Evolutionary conservation across 2,888 invertebrate species (phyloP).

Genomic region (Omphaloscelis lunosa): DNA sequence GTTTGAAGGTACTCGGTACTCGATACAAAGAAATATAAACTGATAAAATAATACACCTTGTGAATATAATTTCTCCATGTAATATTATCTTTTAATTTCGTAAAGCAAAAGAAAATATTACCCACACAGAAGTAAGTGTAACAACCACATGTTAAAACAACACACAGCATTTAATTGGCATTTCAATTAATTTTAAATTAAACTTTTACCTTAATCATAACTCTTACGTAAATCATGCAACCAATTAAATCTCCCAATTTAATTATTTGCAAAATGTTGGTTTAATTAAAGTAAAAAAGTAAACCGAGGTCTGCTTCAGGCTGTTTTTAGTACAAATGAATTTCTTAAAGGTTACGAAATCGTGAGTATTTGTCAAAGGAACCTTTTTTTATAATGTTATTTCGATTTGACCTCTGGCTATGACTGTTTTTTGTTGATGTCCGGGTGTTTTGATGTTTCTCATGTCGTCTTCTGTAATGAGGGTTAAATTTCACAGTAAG

Average conservation of each 20-base stretch:
- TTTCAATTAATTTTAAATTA: slow-evolving; percentile 5
- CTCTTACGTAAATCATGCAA: neutral
- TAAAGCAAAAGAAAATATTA: slow-evolving; percentile 22
- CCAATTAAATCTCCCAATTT: neutral
- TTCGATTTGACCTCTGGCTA: slow-evolving; percentile 8
- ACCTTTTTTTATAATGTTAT: slow-evolving; percentile 26
- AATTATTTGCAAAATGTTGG: slow-evolving; percentile 9
- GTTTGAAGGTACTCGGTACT: neutral
- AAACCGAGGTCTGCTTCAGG: slow-evolving; percentile 14
- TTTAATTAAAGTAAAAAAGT: slow-evolving; percentile 26
- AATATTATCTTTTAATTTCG: slow-evolving; percentile 31
- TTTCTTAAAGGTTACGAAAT: slow-evolving; percentile 43
- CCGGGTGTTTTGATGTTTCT: slow-evolving; percentile 15
- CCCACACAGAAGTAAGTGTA: neutral
- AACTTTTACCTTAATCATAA: neutral
- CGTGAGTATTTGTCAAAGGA: slow-evolving; percentile 26
- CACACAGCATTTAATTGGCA: neutral
- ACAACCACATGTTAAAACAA: slow-evolving; percentile 10
- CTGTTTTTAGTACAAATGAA: slow-evolving; percentile 38
- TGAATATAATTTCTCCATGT: neutral
- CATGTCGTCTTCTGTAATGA: slow-evolving; percentile 10
- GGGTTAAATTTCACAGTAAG: neutral
- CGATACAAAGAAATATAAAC: neutral
- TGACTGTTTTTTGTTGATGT: slow-evolving; percentile 18
- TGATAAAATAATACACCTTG: neutral